Conservation (phyloP, 2,888 invertebrate genomes). For the Heliothis peltigera region DNA sequence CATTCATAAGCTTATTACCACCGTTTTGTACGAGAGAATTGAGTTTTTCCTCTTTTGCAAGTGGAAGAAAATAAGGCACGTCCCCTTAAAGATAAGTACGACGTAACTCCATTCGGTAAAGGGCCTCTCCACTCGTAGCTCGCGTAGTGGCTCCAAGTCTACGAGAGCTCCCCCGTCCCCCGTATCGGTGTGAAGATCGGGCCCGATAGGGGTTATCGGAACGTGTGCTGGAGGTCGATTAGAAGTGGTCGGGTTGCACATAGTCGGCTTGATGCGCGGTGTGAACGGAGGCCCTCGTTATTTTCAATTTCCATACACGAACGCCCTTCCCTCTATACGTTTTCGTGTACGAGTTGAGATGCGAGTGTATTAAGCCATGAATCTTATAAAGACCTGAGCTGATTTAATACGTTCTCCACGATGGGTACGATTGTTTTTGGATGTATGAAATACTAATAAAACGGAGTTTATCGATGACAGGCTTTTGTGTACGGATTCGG, state of each 20-base stretch:
- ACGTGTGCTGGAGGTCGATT: constrained; percentile 78
- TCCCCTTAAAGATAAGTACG: constrained; percentile 88
- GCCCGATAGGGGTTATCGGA: constrained; percentile 78
- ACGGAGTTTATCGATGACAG: constrained; percentile 62
- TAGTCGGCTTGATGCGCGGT: constrained; percentile 86
- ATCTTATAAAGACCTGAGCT: constrained; percentile 85
- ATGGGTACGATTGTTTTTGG: constrained; percentile 69
- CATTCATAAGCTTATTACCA: constrained; percentile 76
- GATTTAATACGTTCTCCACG: constrained; percentile 76
- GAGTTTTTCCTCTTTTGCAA: constrained; percentile 80
- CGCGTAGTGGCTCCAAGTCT: constrained; percentile 80
- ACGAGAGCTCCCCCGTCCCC: constrained; percentile 76
- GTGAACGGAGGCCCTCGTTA: constrained; percentile 88
- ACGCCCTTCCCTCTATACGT: constrained; percentile 82
- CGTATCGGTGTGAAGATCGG: constrained; percentile 76
- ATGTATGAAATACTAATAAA: constrained; percentile 65
- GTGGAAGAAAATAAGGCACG: constrained; percentile 87
- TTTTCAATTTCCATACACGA: constrained; percentile 90
- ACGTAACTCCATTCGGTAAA: constrained; percentile 89
- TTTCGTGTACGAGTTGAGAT: constrained; percentile 82
- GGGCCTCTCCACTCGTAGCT: constrained; percentile 86
- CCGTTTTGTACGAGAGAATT: constrained; percentile 79
- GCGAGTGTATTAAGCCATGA: constrained; percentile 87
- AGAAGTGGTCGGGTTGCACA: constrained; percentile 78
- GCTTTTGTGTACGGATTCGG: constrained; percentile 40